Evolutionary conservation across 2,888 invertebrate genomes (phyloP), one percentile per base, ranked within the genome.

Genomic region (Nasonovia ribisnigri): DNA sequence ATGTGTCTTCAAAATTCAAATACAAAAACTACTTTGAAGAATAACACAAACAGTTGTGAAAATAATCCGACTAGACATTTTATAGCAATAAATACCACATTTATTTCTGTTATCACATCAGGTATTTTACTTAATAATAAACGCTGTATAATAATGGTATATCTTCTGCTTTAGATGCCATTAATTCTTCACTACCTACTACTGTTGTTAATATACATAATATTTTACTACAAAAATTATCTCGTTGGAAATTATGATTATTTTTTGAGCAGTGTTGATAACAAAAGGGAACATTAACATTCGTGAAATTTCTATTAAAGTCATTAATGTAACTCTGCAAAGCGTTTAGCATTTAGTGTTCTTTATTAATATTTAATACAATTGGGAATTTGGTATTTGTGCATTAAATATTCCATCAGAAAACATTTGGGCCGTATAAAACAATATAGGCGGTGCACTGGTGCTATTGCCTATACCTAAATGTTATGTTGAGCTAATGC

Each of bases 71-170:
- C 26, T 36, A 24, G n/a, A 46, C 67, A 67, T 29, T 60, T 16
- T 90, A 77, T 26, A 36, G 26, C 29, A 77, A 90, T 2, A 77
- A 84, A 90, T 51, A 90, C 51, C 42, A 36, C 16, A 84, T 36
- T 90, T 1, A 90, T 67, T 77, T 10, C 43, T 77, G 90, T 90
- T 90, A 90, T 90, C 90, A 51, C 84, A 67, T 42, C 24, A 42
- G 26, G 84, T 54, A 29, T 84, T 77, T 54, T 29, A 48, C 46
- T 48, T 46, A 46, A 46, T 16, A 20, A 51, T 36, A 36, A 88
- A 51, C 1, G 48, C 29, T n/a, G 51, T 54, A 36, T 36, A 88
- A 87, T n/a, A 48, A 57, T 26, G 26, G 8, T 48, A n/a, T 77
- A 77, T 36, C 36, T 16, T 36, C 36, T 77, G 36, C 13, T 36